These are phyloP conservation scores for Glaucomys volans DNA, from an alignment of 2,113 vertebrate genomes.

Conservation along the genomic window DNA sequence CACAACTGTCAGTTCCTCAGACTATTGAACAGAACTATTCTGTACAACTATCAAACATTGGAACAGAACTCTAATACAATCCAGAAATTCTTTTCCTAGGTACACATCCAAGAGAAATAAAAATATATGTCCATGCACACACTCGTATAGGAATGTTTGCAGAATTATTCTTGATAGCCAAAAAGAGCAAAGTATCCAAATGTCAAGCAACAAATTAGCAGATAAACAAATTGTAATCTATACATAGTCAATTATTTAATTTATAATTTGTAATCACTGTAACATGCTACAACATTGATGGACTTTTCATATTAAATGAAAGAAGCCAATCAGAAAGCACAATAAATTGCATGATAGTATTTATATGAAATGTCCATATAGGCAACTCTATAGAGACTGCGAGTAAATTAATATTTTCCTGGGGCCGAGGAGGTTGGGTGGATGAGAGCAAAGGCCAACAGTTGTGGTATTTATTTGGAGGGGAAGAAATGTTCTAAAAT, in stretches of 20 bases:
- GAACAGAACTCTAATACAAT: too few relatives aligned
- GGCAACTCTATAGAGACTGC: neutral
- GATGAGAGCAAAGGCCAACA: neutral
- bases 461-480: neutral
- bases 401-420: neutral
- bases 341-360: neutral
- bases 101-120: neutral
- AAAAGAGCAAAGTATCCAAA: neutral
- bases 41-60: too few relatives aligned
- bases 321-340: too few relatives aligned
- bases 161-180: neutral
- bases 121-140: neutral
- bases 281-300: neutral
- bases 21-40: neutral
- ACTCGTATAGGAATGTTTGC: neutral
- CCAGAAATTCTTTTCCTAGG: neutral
- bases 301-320: too few relatives aligned
- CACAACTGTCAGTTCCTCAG: neutral
- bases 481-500: neutral
- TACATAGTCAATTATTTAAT: neutral
- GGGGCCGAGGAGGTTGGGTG: neutral
- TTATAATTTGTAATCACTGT: too few relatives aligned
- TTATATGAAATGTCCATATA: neutral
- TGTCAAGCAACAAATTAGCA: neutral
- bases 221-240: too few relatives aligned